Evolutionary conservation across 2,797 vertebrate genomes (phyloP), one percentile per base, ranked within the genome.

Genomic region (Sylvilagus floridanus): DNA sequence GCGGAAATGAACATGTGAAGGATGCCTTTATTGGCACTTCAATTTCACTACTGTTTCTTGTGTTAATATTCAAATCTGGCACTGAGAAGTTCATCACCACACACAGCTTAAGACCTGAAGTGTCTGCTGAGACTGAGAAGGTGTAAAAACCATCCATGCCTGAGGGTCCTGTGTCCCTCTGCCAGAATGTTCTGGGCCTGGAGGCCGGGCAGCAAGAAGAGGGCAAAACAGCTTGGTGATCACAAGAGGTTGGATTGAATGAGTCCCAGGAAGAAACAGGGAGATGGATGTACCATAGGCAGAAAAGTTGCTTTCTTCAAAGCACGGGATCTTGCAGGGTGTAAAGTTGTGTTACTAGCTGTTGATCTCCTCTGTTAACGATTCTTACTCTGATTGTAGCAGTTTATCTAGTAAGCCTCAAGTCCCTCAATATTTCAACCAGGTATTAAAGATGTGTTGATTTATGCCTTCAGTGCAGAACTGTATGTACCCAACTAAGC

Each of bases 331-430:
- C 68, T 42, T 66, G 13, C 69, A 60, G 26, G 76, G 1, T 71
- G 11, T 90, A 79, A 79, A 96, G 91, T 65, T 81, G 17, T 22
- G 22, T 76, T 69, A 86, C 42, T 77, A 57, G 79, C 2, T 68
- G 35, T 91, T 81, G 13, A 93, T 76, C 28, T 24, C 50, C 10
- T 47, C 13, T n/a, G 42, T 95, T 93, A 72, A 72, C 66, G 47
- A 57, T 88, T 79, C 89, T 79, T 92, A 82, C 35, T 71, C 19
- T 35, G 21, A 28, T 82, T 32, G 65, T 35, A 84, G 63, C n/a
- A 73, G 6, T 88, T 92, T 95, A 83, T 72, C 84, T 90, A 88
- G 2, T 78, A 88, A 92, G 81, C 54, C 11, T 66, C 47, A 77
- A 90, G 14, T 63, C 71, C 35, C 91, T 91, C 88, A 91, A 21